A percentile compares a stretch with the other conserved stretches of the same genome.
These are phyloP conservation scores for Idaea biselata DNA, from an alignment of 2,888 invertebrate genomes.

Conservation along the genomic window DNA sequence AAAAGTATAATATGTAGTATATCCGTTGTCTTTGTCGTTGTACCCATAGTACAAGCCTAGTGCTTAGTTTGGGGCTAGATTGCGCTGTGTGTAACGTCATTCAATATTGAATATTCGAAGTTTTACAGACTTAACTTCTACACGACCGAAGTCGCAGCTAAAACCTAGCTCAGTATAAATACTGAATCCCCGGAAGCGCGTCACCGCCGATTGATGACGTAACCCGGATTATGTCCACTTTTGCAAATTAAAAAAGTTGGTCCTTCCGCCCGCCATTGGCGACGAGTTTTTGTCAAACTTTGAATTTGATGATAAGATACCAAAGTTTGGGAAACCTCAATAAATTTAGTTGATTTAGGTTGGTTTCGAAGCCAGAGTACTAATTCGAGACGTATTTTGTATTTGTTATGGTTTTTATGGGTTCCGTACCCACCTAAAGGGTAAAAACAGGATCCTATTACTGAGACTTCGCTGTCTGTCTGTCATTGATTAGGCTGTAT, in stretches of 20 bases:
- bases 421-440: too few species aligned
- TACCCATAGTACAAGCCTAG: too few species aligned
- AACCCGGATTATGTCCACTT: slow-evolving; percentile 43
- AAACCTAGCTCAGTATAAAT: neutral
- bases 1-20: too few species aligned
- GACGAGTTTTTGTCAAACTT: neutral
- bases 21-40: too few species aligned
- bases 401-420: neutral
- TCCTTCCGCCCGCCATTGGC: neutral
- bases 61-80: too few species aligned
- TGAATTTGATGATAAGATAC: slow-evolving; percentile 7
- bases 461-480: too few species aligned
- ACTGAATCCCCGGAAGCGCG: neutral
- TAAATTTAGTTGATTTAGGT: slow-evolving; percentile 9
- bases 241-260: slow-evolving; percentile 46
- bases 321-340: slow-evolving; percentile 10
- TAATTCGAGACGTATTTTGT: neutral
- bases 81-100: too few species aligned
- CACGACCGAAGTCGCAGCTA: too few species aligned
- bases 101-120: too few species aligned
- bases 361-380: neutral
- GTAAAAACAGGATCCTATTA: too few species aligned
- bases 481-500: too few species aligned
- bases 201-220: slow-evolving; percentile 39
- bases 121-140: too few species aligned